phyloP scores from a whole-genome alignment of 1,140 invertebrate genomes.

The Neotoxoptera formosana region DNA sequence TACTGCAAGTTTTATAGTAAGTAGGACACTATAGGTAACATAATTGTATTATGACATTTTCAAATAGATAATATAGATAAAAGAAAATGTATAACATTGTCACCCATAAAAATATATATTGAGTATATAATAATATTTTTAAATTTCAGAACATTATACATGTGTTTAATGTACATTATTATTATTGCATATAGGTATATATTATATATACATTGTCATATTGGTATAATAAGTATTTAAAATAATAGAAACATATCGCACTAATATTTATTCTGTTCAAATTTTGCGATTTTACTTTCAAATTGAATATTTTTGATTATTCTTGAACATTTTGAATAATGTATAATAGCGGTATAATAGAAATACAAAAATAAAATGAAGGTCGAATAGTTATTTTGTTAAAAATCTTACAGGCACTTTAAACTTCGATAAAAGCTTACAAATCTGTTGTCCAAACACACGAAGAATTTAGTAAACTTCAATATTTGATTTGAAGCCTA shows the following conservation, averaged over 20 bases:
- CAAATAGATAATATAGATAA: neutral
- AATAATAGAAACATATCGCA: neutral
- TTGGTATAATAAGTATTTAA: neutral
- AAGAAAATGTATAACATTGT: neutral
- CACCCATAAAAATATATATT: neutral
- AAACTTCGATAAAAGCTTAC: neutral
- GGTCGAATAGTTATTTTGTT: neutral
- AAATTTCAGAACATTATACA: neutral
- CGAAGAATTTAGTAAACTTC: neutral
- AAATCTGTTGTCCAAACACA: neutral
- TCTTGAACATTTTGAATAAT: neutral
- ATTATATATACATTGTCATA: no score
- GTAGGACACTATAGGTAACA: neutral
- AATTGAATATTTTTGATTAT: neutral
- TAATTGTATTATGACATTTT: neutral
- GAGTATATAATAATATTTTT: neutral
- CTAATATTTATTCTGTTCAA: neutral
- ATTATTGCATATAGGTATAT: no score
- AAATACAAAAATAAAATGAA: neutral
- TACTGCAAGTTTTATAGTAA: neutral
- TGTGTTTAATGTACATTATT: neutral
- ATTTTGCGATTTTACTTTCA: neutral
- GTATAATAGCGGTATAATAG: neutral
- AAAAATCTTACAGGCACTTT: neutral
- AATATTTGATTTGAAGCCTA: neutral